phyloP scores from a whole-genome alignment of 2,797 vertebrate species.

The Centroberyx gerrardi region DNA sequence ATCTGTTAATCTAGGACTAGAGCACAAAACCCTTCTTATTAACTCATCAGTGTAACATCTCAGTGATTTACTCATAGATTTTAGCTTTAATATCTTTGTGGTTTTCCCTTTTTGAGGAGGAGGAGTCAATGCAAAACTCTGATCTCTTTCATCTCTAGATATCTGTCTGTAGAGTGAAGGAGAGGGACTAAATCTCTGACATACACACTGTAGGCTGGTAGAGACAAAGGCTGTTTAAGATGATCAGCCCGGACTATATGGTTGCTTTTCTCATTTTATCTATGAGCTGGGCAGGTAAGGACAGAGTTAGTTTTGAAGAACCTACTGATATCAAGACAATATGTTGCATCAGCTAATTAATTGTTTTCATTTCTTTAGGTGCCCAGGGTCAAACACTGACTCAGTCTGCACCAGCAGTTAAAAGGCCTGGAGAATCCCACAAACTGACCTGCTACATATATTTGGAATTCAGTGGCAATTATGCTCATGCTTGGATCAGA shows the following conservation, averaged over 20 bases:
- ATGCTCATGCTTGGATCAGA: too few species aligned
- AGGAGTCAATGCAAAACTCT: slow-evolving; percentile 20
- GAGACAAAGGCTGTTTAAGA: background rate
- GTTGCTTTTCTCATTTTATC: slow-evolving; percentile 20
- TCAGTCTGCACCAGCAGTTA: slow-evolving; percentile 15
- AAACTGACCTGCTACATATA: too few species aligned
- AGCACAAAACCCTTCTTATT: too few species aligned
- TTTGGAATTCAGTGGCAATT: too few species aligned
- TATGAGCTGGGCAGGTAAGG: slow-evolving; percentile 6
- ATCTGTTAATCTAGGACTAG: too few species aligned
- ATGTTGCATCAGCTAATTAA: too few species aligned
- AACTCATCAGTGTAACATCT: too few species aligned
- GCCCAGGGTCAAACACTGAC: background rate
- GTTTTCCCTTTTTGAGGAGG: background rate
- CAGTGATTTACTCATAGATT: too few species aligned
- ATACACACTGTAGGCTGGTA: background rate
- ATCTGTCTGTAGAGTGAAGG: background rate
- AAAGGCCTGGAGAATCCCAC: too few species aligned
- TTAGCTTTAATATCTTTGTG: too few species aligned
- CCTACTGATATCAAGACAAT: background rate
- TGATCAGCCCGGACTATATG: slow-evolving; percentile 13
- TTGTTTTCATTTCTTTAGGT: background rate
- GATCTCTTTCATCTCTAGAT: slow-evolving; percentile 2
- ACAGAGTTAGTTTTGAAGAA: background rate
- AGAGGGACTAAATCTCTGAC: background rate